Conservation (phyloP, 1,140 invertebrate genomes). For the Phenacoccus solenopsis region DNA sequence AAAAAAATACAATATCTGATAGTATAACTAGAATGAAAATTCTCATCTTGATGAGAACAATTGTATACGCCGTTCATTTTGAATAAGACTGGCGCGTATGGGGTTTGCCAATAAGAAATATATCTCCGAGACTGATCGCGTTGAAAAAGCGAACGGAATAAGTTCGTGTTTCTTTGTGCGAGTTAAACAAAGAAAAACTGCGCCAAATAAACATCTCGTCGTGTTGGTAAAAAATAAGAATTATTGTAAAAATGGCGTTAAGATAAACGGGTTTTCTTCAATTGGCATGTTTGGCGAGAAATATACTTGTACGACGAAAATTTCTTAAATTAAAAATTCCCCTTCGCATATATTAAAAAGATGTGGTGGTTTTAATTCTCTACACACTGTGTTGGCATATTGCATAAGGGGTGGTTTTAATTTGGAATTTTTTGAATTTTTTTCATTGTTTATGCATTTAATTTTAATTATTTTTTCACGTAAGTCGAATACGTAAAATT, state of each 20-base stretch:
- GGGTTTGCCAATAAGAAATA: neutral
- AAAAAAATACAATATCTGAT: neutral
- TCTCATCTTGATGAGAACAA: neutral
- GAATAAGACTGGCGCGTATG: neutral
- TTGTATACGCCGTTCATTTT: neutral
- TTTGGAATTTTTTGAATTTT: too few relatives aligned
- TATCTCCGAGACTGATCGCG: neutral
- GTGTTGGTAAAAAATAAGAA: too few relatives aligned
- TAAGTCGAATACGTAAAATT: too few relatives aligned
- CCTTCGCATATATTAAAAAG: too few relatives aligned
- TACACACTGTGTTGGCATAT: too few relatives aligned
- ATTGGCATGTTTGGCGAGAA: too few relatives aligned
- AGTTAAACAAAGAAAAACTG: neutral
- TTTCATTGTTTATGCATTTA: too few relatives aligned
- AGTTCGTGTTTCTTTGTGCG: neutral
- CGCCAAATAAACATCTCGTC: neutral
- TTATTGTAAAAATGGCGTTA: neutral
- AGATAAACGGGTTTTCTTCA: neutral
- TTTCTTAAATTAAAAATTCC: too few relatives aligned
- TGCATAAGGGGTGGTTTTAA: too few relatives aligned
- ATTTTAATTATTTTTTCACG: too few relatives aligned
- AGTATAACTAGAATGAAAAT: neutral
- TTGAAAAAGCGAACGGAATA: neutral
- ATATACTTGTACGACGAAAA: too few relatives aligned
- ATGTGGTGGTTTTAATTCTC: too few relatives aligned